Base-by-base conservation (phyloP, 2,888 invertebrate species). In the Nemotelus nigrinus region DNA sequence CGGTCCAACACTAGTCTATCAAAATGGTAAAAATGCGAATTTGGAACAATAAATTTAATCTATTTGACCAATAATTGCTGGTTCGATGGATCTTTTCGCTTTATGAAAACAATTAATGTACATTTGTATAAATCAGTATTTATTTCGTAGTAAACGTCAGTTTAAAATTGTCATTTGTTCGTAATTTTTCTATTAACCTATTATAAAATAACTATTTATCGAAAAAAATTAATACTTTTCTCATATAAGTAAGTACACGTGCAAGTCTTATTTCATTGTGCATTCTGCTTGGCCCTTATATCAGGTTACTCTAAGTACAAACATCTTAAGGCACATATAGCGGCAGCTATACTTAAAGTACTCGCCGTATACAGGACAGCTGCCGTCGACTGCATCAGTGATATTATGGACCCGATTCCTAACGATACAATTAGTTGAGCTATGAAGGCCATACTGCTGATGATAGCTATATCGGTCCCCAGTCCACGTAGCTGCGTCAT, bases 401-500 rank as follows among this genome's bases (percentile, higher is more conserved):
- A 80, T 2, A 87, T 84, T 2, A 87, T 79, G 0, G 86, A 84
- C 0, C 88, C 87, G 77, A 87, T 83, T 41, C 82, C 82, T 10
- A 88, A 79, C 2, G 88, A 87, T 10, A 88, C 84, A 79, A 86
- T 84, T n/a, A 88, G 77, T 78, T 88, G 88, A n/a, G 87, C 88
- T 43, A 88, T 82, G 77, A 88, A 88, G 2, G 87, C 85, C 84
- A 87, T 87, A 79, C 86, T 87, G 78, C 87, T 86, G 63, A 88
- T 85, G 48, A 88, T 87, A 77, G 88, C 87, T 76, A 88, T 84
- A 82, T 88, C 88, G 2, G 87, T 87, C 53, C 88, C 88, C 63
- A 88, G 81, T 2, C 88, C 88, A 47, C 88, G 85, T 25, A 82
- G 81, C 76, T 87, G 84, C 53, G 85, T 87, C 50, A 86, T 77